Evolutionary conservation across 2,797 vertebrate genomes (phyloP), one percentile per base, ranked within the genome.

Genomic region (Lycodopsis pacificus): DNA sequence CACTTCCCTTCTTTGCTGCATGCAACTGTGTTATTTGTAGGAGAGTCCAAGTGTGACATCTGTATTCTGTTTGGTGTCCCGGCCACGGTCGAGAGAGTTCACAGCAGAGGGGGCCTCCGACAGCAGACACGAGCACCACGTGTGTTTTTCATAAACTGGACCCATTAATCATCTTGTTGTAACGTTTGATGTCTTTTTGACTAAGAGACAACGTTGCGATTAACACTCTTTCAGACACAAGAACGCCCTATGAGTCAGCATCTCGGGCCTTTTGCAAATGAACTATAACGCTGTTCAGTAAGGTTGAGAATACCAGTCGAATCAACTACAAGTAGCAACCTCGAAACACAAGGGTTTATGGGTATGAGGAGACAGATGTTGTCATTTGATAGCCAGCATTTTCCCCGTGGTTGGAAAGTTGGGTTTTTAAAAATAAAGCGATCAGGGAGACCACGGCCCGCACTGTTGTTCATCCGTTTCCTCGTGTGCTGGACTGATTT

Each of bases 241-340:
- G 84, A 67, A 77, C 66, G 75, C 15, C 8, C 4, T 20, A 70
- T 82, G 76, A 88, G 71, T 82, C 77, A 76, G 7, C 56, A 56
- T 79, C 61, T 73, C 56, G 63, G 72, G 57, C 44, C n/a, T 74
- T 64, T 69, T 64, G 11, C 25, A 66, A 44, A 76, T 40, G 0
- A 81, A 20, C 44, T 71, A 17, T 46, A 54, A 79, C 48, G 71
- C 4, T 46, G 30, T 59, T 73, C 5, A 17, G 38, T 15, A 22
- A 27, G 6, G 17, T 13, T 54, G 20, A 53, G 27, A 40, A 32
- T 46, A 19, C 56, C 4, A 25, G 25, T 63, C 1, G 4, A 44
- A 48, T 49, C 2, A 19, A 13, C 19, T 13, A 42, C n/a, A 17
- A n/a, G 30, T 5, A 71, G 22, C 7, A 65, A 3, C 19, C 42